Evolutionary conservation across 1,140 invertebrate species (phyloP), one percentile per base, ranked within the genome.

Genomic region (Oncopeltus fasciatus): DNA sequence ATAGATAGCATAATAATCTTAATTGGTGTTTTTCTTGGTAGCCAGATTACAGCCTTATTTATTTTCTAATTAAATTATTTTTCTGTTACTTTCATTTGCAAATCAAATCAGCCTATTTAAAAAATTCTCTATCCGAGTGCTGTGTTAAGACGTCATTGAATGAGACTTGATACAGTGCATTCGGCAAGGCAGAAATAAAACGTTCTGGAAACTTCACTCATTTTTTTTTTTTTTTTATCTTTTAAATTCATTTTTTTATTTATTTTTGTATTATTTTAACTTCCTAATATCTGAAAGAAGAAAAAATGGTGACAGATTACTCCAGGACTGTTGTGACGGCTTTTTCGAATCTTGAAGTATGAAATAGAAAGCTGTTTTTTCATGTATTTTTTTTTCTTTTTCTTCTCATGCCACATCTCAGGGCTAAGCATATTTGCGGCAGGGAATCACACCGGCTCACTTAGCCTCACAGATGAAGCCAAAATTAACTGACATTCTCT

Each of bases 341-440:
- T 26, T 49, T 53, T 53, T 16, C 16, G 49, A 24, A 24, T 24
- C 14, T 2, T 24, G 16, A 53, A 27, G 16, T 53, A 27, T 24
- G 26, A 24, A 24, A 24, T 24, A 53, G 16, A 24, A 53, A 53
- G 16, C 21, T 53, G 16, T 53, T 1, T 53, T 53, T 53, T 53
- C 18, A 53, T 24, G 26, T 27, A 3, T 53, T 26, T 53, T 49
- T 49, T 21, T 53, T 53, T 38, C 31, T 24, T 53, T 53, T 53
- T 53, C 49, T 24, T 53, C 4, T 12, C 24, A 14, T 53, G 49
- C 49, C 49, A 53, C 49, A 53, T 53, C 49, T 53, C 49, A 53
- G 49, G 49, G 49, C 49, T 53, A 53, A 53, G 49, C 49, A 53
- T 53, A 53, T 53, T 53, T 53, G 49, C 49, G 49, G 49, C 49